These are phyloP conservation scores for Cotesia vestalis DNA, from an alignment of 1,140 invertebrate species.

Conservation along the genomic window DNA sequence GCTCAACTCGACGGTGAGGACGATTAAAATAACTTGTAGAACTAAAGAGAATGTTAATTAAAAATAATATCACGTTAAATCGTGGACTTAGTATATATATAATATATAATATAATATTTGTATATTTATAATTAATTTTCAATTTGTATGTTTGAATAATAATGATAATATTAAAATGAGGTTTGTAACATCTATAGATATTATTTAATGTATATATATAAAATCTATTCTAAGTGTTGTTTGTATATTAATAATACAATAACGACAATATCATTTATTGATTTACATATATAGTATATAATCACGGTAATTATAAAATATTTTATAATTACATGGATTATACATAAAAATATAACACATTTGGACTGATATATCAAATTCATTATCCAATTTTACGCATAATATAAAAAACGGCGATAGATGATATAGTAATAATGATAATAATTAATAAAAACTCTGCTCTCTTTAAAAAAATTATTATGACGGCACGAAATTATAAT, in stretches of 20 bases:
- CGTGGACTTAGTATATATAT: neutral
- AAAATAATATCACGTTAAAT: neutral
- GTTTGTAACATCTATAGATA: conserved; percentile 32
- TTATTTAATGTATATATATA: conserved; percentile 43
- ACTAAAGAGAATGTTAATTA: neutral
- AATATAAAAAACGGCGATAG: conserved; percentile 8
- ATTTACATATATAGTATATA: conserved; percentile 34
- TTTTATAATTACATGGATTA: neutral
- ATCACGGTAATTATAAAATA: conserved; percentile 3
- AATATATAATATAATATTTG: neutral
- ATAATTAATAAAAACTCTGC: conserved; percentile 23
- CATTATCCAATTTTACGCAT: conserved; percentile 4
- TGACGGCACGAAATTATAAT: conserved; percentile 1
- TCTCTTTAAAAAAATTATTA: neutral
- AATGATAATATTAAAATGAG: conserved; percentile 28
- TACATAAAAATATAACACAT: conserved; percentile 4
- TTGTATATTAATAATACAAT: conserved; percentile 46
- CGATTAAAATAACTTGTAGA: conserved; percentile 46
- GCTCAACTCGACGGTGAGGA: conserved; percentile 55
- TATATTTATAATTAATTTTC: conserved; percentile 16
- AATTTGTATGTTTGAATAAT: conserved; percentile 37
- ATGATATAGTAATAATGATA: conserved; percentile 2
- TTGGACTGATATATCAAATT: neutral
- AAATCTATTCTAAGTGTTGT: conserved; percentile 45
- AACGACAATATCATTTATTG: conserved; percentile 33